These are phyloP conservation scores for Clarias gariepinus DNA, from an alignment of 2,113 vertebrate genomes.

Conservation along the genomic window DNA sequence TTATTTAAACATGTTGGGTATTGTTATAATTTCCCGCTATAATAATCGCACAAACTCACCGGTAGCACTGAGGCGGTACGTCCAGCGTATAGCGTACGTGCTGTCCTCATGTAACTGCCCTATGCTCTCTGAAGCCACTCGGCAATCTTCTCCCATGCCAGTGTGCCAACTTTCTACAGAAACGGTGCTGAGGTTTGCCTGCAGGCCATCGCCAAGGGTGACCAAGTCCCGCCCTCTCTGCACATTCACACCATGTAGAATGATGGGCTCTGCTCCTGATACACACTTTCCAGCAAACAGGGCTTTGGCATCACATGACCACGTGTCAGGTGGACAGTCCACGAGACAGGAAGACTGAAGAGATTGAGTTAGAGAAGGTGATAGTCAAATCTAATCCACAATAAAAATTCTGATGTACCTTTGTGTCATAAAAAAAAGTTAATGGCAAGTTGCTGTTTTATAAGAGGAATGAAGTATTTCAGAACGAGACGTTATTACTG, in stretches of 20 bases:
- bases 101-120: constrained; percentile 75
- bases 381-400: not conserved
- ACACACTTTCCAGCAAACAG: constrained; percentile 47
- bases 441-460: not conserved
- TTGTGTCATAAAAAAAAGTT: not conserved
- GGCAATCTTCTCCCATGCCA: constrained; percentile 65
- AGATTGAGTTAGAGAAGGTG: not conserved
- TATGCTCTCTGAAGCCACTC: constrained; percentile 58
- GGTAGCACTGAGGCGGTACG: constrained; percentile 54
- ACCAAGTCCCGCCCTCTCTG: constrained; percentile 65
- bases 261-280: not conserved
- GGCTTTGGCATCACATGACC: constrained; percentile 68
- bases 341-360: not conserved
- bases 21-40: not conserved
- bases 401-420: not conserved
- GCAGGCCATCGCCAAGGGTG: constrained; percentile 58
- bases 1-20: not conserved
- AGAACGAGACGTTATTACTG: not conserved
- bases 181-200: constrained; percentile 59
- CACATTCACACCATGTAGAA: constrained; percentile 65
- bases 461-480: not conserved
- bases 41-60: constrained; percentile 56
- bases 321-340: constrained; percentile 50
- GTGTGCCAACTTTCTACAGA: constrained; percentile 72
- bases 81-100: constrained; percentile 74